Evolutionary conservation across 2,888 invertebrate genomes (phyloP).

Genomic region (Stegana nigrithorax): DNA sequence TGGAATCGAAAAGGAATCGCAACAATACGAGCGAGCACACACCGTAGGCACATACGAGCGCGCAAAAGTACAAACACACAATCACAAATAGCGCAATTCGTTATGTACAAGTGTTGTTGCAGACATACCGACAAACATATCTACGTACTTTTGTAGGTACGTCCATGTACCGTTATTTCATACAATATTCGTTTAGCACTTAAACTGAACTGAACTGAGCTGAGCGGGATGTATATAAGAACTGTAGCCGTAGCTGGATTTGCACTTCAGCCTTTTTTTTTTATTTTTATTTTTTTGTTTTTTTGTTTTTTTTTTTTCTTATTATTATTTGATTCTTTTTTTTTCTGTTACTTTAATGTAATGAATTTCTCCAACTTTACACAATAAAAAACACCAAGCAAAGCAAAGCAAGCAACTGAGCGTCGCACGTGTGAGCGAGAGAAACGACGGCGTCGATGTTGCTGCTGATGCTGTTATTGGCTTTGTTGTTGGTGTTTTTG

Average conservation of each 20-base stretch:
- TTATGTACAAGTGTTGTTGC: not conserved
- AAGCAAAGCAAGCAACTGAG: not conserved
- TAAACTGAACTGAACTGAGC: not conserved
- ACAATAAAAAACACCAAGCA: not conserved
- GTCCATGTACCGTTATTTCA: not conserved
- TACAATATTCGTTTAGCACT: not conserved
- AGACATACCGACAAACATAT: not conserved
- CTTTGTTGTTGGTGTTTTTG: not conserved
- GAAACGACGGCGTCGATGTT: not conserved
- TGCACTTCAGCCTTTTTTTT: conserved; percentile 2
- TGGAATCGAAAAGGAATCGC: conserved; percentile 60
- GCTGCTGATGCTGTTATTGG: not conserved
- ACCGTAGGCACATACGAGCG: conserved; percentile 28
- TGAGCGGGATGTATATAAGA: not conserved
- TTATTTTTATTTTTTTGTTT: not conserved
- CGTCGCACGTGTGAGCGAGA: not conserved
- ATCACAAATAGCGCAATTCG: conserved; percentile 16
- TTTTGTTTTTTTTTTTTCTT: not conserved
- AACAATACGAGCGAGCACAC: conserved; percentile 33
- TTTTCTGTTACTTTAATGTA: not conserved
- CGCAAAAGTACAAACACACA: conserved; percentile 22
- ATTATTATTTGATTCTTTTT: not conserved
- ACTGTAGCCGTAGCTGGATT: conserved; percentile 6
- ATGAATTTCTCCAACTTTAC: not conserved
- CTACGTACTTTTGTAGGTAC: conserved; percentile 6